Evolutionary conservation across 2,797 vertebrate genomes (phyloP).

Genomic region (Helarctos malayanus): DNA sequence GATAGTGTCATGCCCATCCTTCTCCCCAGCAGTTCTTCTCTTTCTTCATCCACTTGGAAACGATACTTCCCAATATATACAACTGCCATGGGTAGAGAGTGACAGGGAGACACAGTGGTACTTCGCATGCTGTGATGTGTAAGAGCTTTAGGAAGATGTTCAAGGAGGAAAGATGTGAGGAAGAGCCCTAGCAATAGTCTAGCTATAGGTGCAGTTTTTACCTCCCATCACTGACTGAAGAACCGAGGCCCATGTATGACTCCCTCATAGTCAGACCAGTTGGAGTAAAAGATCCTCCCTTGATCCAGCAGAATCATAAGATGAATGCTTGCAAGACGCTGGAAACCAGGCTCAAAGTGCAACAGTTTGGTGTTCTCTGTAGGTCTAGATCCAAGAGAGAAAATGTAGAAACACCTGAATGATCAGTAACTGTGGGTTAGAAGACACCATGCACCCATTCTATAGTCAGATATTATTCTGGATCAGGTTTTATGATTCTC

Average conservation of each 20-base stretch:
- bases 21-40: background rate
- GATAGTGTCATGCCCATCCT: background rate
- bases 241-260: background rate
- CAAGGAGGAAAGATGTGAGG: background rate
- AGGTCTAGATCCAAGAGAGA: background rate
- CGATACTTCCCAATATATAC: background rate
- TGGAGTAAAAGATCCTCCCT: background rate
- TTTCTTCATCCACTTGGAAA: background rate
- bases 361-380: background rate
- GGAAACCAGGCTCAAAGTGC: background rate
- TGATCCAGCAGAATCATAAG: background rate
- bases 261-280: background rate
- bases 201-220: background rate
- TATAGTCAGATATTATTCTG: background rate
- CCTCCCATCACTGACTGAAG: background rate
- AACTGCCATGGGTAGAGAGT: background rate
- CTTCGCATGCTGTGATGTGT: background rate
- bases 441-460: background rate
- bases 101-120: background rate
- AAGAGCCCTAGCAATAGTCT: background rate
- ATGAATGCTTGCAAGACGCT: background rate
- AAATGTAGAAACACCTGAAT: background rate
- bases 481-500: background rate
- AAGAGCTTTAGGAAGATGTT: background rate
- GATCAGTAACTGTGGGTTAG: background rate